Evolutionary conservation across 1,140 invertebrate genomes (phyloP).

Genomic region (Heterodera schachtii): DNA sequence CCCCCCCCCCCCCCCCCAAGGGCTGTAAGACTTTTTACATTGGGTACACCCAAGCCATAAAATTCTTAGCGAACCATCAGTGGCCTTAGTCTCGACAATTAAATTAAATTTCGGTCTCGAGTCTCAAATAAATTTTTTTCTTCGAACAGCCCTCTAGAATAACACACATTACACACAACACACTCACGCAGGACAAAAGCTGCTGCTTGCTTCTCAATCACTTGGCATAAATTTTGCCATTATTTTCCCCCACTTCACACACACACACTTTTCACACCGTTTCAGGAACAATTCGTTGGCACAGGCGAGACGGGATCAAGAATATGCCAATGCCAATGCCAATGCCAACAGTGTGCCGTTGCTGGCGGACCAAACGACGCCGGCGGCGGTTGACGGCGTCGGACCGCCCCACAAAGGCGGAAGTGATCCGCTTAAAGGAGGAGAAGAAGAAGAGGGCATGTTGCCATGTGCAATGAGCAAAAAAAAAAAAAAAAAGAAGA

Average conservation of each 20-base stretch:
- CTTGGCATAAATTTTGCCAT: too few relatives aligned
- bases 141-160: too few relatives aligned
- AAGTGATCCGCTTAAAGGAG: slow-evolving; percentile 49
- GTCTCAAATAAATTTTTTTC: too few relatives aligned
- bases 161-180: too few relatives aligned
- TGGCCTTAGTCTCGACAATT: too few relatives aligned
- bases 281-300: slow-evolving; percentile 14
- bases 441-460: slow-evolving; percentile 51
- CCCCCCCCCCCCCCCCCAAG: too few relatives aligned
- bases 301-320: not conserved
- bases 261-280: not conserved
- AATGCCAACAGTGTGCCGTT: not conserved
- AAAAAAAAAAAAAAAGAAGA: not conserved
- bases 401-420: slow-evolving; percentile 48
- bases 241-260: not conserved
- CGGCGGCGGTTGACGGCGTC: slow-evolving; percentile 16
- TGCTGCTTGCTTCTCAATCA: too few relatives aligned
- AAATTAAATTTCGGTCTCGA: too few relatives aligned
- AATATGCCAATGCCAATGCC: not conserved
- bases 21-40: too few relatives aligned
- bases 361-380: not conserved
- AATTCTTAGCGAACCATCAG: too few relatives aligned
- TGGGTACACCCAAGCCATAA: too few relatives aligned
- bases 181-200: too few relatives aligned
- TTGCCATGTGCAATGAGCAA: slow-evolving; percentile 40